Percentiles rank a stretch among this genome's conserved stretches.
phyloP scores from a whole-genome alignment of 1,140 invertebrate species.

The Microplitis mediator region DNA sequence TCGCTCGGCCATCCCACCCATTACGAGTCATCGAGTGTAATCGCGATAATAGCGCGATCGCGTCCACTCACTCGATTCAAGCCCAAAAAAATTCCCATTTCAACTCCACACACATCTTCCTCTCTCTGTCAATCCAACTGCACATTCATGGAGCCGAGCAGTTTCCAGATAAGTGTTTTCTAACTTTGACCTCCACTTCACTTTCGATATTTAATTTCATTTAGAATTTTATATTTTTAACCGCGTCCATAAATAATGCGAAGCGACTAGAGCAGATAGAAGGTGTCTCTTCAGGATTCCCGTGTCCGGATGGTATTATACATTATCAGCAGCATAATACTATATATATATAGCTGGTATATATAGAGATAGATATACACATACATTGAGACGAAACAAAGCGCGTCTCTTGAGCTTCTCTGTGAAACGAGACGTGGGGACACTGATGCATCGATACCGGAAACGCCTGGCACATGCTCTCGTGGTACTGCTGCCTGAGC shows the following conservation, averaged over 20 bases:
- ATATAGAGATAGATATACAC: background rate
- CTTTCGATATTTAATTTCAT: no score
- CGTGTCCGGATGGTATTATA: no score
- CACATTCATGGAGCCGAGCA: no score
- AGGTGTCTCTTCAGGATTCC: background rate
- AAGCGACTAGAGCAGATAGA: background rate
- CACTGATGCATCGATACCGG: conserved; percentile 34
- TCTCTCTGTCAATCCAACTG: background rate
- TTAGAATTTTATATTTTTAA: no score
- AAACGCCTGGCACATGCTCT: conserved; percentile 26
- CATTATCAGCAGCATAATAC: background rate
- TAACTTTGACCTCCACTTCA: no score
- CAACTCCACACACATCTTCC: background rate
- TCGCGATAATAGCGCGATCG: conserved; percentile 22
- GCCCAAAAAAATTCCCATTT: background rate
- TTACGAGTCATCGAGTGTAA: conserved; percentile 41
- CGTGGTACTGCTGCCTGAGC: background rate
- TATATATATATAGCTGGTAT: background rate
- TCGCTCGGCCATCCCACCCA: conserved; percentile 41
- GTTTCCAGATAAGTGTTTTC: no score
- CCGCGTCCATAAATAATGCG: no score
- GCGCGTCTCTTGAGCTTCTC: conserved; percentile 31
- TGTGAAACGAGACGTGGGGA: background rate
- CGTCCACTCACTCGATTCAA: background rate
- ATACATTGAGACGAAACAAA: conserved; percentile 32